These are phyloP conservation scores for Peromyscus polionotus DNA, from an alignment of 2,113 vertebrate genomes.

Conservation along the genomic window DNA sequence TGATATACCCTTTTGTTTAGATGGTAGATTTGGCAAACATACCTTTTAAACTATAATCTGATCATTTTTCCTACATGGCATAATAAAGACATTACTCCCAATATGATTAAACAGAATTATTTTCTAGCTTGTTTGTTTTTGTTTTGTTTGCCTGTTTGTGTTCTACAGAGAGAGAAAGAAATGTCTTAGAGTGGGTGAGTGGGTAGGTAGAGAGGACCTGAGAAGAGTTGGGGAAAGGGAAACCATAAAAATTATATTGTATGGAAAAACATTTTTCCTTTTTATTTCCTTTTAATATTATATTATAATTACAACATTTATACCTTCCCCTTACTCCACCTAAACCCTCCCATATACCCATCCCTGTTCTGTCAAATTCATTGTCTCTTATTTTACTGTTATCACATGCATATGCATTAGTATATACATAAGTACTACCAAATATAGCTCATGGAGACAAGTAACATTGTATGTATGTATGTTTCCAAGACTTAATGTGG, in stretches of 20 bases:
- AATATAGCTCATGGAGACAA: background rate
- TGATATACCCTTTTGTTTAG: conserved; percentile 7
- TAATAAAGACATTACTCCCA: conserved; percentile 25
- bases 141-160: background rate
- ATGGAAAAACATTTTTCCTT: background rate
- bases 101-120: conserved; percentile 44
- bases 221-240: background rate
- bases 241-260: background rate
- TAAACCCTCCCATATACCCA: background rate
- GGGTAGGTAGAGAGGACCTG: background rate
- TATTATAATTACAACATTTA: background rate
- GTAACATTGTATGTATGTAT: background rate
- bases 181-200: background rate
- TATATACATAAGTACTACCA: background rate
- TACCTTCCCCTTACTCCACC: background rate
- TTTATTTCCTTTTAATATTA: background rate
- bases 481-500: background rate
- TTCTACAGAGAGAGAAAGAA: background rate
- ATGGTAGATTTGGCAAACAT: conserved; percentile 36
- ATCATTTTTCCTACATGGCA: background rate
- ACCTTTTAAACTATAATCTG: background rate
- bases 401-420: background rate
- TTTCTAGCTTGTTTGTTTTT: background rate
- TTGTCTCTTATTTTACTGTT: background rate
- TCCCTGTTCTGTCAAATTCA: background rate